Conservation (phyloP, 2,888 invertebrate species). For the Ochropacha duplaris region DNA sequence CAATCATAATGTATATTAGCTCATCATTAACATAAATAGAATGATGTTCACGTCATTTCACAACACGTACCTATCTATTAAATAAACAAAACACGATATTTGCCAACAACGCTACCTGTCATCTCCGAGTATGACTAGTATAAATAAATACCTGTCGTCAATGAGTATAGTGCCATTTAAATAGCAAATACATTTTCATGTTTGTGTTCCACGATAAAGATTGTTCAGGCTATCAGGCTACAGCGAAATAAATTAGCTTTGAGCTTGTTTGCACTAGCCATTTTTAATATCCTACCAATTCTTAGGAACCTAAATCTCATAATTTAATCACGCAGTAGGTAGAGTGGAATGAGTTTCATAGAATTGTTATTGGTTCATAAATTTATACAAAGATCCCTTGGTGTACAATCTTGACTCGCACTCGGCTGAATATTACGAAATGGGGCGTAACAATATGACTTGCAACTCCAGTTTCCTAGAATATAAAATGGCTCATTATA, state of each 20-base stretch:
- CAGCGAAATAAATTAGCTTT: neutral
- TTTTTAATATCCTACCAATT: neutral
- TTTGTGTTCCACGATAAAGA: too few species aligned
- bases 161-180: neutral
- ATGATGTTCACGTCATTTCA: neutral
- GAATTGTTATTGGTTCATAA: neutral
- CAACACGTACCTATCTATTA: neutral
- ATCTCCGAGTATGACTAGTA: neutral
- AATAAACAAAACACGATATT: neutral
- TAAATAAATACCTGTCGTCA: neutral
- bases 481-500: conserved; percentile 32
- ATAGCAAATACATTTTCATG: neutral
- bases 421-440: neutral
- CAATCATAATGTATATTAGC: neutral
- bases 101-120: neutral
- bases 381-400: conserved; percentile 9
- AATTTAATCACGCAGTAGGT: neutral
- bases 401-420: conserved; percentile 1
- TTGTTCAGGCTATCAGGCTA: too few species aligned
- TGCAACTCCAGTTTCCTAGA: conserved; percentile 25
- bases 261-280: neutral
- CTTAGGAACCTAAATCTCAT: neutral
- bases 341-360: neutral
- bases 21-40: neutral
- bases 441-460: conserved; percentile 8